Evolutionary conservation across 2,888 invertebrate species (phyloP), one percentile per base, ranked within the genome.

Genomic region (Athetis lepigone): DNA sequence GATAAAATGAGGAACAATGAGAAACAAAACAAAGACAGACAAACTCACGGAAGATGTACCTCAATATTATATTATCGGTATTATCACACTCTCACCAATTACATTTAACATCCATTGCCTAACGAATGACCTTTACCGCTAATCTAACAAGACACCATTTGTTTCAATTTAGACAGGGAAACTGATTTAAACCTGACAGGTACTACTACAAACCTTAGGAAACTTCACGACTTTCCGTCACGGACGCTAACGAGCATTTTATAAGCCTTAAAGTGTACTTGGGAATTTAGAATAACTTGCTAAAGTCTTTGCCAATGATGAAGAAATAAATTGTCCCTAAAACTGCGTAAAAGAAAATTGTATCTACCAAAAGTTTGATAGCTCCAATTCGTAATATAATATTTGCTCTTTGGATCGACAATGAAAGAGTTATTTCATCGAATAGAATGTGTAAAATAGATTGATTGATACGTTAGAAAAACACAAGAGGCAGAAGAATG

Each of bases 151-250:
- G 42, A 40, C 29, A 29, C 19, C 7, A 36, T 58, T 73, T 50
- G 19, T 59, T 46, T 57, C 11, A 73, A 40, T 52, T 58, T 52
- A 67, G 59, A 37, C 43, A 50, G 36, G 29, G 43, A 54, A 67
- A 54, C 43, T 23, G 39, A 52, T 39, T 58, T 33, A 58, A 36
- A 67, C 37, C 45, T 50, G 52, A 23, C 43, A 67, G 19, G 13
- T 42, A 49, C 49, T 40, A 40, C 39, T 50, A 46, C 70, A 70
- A 74, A 16, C 40, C 69, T 70, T 70, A 55, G 60, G 68, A 55
- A 70, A 74, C 70, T 54, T 68, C 70, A 70, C 75, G 75, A 70
- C 69, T 70, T 46, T 68, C 45, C 36, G 70, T 74, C 70, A 70
- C 58, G 69, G 67, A 66, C 59, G 36, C 54, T 74, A 70, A 70